These are phyloP conservation scores for Thumatha senex DNA, from an alignment of 2,888 invertebrate species.

Conservation along the genomic window DNA sequence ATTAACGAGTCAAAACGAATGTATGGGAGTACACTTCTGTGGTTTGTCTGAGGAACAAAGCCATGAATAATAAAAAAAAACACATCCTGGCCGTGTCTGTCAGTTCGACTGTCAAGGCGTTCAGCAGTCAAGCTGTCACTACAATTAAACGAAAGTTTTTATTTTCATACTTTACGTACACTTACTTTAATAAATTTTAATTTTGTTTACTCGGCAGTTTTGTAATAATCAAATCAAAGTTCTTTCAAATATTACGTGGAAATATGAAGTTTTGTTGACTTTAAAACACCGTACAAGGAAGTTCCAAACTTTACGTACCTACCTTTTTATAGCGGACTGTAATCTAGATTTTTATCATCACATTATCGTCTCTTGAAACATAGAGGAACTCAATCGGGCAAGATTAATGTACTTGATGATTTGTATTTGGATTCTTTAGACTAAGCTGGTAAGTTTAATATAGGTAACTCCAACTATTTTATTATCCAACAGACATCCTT, in stretches of 20 bases:
- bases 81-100: too few species aligned
- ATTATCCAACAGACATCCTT: slow-evolving; percentile 1
- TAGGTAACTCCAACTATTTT: slow-evolving; percentile 5
- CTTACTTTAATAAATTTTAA: slow-evolving; percentile 9
- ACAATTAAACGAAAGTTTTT: slow-evolving; percentile 30
- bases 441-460: not conserved
- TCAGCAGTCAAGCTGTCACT: too few species aligned
- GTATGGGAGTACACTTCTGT: too few species aligned
- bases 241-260: slow-evolving; percentile 7
- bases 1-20: too few species aligned
- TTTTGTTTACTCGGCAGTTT: slow-evolving; percentile 8
- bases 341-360: slow-evolving; percentile 17
- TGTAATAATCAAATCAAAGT: slow-evolving; percentile 9
- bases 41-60: too few species aligned
- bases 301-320: slow-evolving; percentile 19
- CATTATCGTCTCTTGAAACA: slow-evolving; percentile 7
- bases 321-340: slow-evolving; percentile 5
- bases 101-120: too few species aligned
- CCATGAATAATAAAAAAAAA: too few species aligned
- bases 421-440: too few species aligned
- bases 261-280: slow-evolving; percentile 3
- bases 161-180: slow-evolving; percentile 13
- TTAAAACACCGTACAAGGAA: slow-evolving; percentile 9
- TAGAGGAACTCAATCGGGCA: not conserved
- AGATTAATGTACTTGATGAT: not conserved